Conservation (phyloP, 2,888 invertebrate genomes). For the Gastracanthus pulcherrimus region DNA sequence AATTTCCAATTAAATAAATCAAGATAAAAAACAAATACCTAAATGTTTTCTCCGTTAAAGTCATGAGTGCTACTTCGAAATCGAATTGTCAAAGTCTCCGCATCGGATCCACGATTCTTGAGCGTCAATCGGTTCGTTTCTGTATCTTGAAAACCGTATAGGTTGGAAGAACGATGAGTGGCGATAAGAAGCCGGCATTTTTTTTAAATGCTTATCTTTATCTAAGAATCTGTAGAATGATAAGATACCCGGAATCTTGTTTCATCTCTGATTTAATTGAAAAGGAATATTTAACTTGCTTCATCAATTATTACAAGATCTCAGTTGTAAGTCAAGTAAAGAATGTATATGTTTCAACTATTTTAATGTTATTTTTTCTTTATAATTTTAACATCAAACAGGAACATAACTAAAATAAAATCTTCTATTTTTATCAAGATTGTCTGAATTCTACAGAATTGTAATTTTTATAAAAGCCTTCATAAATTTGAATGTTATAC, state of each 20-base stretch:
- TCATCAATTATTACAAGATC: no score
- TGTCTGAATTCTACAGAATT: no score
- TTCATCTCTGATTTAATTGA: conserved; percentile 16
- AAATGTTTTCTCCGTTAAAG: not conserved
- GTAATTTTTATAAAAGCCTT: no score
- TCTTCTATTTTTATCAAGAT: no score
- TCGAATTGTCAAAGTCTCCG: not conserved
- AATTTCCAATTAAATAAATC: not conserved
- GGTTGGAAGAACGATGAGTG: not conserved
- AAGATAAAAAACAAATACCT: not conserved
- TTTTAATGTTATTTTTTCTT: no score
- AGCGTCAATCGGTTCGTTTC: not conserved
- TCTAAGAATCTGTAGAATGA: conserved; percentile 27
- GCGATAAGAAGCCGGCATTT: conserved; percentile 10
- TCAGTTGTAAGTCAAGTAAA: no score
- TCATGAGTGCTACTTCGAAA: not conserved
- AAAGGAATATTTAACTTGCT: not conserved
- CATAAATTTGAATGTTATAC: no score
- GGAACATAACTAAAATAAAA: no score
- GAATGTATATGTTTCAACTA: no score
- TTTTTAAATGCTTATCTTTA: conserved; percentile 16
- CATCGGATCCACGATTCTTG: not conserved
- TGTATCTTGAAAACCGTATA: no score
- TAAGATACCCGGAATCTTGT: not conserved
- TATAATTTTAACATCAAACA: no score